Base-by-base conservation (phyloP, 2,888 invertebrate species). In the Stenodema calcarata region DNA sequence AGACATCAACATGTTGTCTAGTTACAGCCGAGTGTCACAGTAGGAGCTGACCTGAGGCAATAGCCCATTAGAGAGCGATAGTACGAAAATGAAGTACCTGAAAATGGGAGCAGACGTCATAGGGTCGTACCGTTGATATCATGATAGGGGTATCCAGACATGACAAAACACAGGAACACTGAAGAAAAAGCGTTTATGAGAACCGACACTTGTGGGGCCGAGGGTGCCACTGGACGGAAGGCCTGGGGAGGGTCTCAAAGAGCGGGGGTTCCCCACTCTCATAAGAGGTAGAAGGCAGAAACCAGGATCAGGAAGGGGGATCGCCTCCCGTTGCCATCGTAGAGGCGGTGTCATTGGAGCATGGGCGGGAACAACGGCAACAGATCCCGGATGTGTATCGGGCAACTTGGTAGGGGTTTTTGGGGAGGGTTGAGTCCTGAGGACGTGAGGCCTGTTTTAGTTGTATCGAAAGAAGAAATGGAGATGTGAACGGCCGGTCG, bases 31-130 rank as follows among this genome's bases (percentile, higher is more conserved):
- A 44, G n/a, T n/a, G n/a, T n/a, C n/a, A n/a, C 1, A 54, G 54
- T 16, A 23, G 27, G 23, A 23, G 62, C 23, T 23, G 62, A 62
- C 62, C 23, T 62, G 11, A 0, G 23, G 12, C 23, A 62, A 62
- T 23, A 62, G 18, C 0, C 18, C 54, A 54, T 23, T 54, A 18
- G 2, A 6, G n/a, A 9, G 23, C 23, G 62, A 62, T 62, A 27
- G 11, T 2, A 23, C 11, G 35, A 12, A 23, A 23, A 62, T 62
- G 23, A 16, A 62, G 23, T 78, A 86, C 86, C 86, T 86, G 86
- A 70, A 86, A 81, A 81, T 86, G 86, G 11, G 86, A 86, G 30
- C 86, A 86, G 47, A 86, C 86, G 70, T 86, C 86, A 86, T 86
- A 86, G 18, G 86, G 86, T 27, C 86, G 80, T 30, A 86, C 86